These are phyloP conservation scores for Megaceryle maxima DNA, from an alignment of 2,113 vertebrate genomes.

Conservation along the genomic window DNA sequence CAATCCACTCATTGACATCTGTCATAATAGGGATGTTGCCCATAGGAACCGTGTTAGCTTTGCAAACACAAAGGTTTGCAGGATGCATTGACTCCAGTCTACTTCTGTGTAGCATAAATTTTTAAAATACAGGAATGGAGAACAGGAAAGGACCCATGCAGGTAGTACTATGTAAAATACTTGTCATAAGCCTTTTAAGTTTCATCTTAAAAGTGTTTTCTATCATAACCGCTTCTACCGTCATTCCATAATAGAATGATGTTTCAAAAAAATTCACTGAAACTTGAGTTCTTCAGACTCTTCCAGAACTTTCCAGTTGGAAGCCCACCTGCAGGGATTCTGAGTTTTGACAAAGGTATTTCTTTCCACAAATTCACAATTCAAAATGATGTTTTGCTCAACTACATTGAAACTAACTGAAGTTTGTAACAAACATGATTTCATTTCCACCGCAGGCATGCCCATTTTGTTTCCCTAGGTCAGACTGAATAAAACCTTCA, in stretches of 20 bases:
- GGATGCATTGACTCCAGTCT: background rate
- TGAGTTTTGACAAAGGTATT: background rate
- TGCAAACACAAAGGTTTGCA: background rate
- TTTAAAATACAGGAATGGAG: background rate
- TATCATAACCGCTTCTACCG: background rate
- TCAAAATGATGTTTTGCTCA: background rate
- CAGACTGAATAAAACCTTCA: background rate
- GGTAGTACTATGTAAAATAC: background rate
- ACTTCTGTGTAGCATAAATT: background rate
- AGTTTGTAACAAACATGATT: accelerated
- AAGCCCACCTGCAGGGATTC: background rate
- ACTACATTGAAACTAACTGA: background rate
- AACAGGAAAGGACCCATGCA: background rate
- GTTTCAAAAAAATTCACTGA: background rate
- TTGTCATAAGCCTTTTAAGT: background rate
- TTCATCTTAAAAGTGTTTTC: background rate
- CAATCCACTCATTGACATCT: background rate
- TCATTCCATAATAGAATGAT: background rate
- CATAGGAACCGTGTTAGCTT: background rate
- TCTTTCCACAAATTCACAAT: background rate
- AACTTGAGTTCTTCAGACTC: background rate
- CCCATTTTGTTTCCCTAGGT: background rate
- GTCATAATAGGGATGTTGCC: background rate
- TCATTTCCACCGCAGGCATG: background rate
- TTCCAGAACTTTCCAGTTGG: background rate